These are phyloP conservation scores for Hofmannophila pseudospretella DNA, from an alignment of 2,888 invertebrate genomes.

Conservation along the genomic window DNA sequence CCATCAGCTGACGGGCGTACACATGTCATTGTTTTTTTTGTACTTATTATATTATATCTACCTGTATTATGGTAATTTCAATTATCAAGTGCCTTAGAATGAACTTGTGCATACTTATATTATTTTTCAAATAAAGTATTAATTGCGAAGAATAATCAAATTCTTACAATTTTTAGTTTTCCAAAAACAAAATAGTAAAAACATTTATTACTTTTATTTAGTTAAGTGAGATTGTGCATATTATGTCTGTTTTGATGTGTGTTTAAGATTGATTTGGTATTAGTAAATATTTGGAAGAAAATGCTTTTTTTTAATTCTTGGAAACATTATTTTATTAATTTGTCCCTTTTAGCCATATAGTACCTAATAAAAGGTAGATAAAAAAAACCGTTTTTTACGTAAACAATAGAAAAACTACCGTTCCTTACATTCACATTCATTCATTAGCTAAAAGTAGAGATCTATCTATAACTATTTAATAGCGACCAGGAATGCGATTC, in stretches of 20 bases:
- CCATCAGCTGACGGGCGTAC: constrained; percentile 64
- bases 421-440: too few relatives aligned
- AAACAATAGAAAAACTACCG: too few relatives aligned
- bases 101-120: constrained; percentile 69
- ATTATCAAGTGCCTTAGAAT: constrained; percentile 66
- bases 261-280: constrained; percentile 76
- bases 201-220: constrained; percentile 47
- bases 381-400: too few relatives aligned
- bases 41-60: constrained; percentile 48
- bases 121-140: constrained; percentile 62
- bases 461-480: too few relatives aligned
- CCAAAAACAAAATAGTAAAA: constrained; percentile 68
- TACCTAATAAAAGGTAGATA: too few relatives aligned
- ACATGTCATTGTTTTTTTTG: constrained; percentile 60
- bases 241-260: constrained; percentile 77
- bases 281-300: constrained; percentile 73
- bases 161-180: constrained; percentile 64
- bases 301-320: constrained; percentile 14
- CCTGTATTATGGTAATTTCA: constrained; percentile 52
- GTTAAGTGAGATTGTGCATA: constrained; percentile 76
- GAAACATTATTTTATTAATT: too few relatives aligned
- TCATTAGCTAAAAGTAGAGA: too few relatives aligned
- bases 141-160: constrained; percentile 56
- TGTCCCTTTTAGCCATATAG: too few relatives aligned
- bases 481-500: too few relatives aligned